Percentiles rank a stretch among this genome's conserved stretches.
phyloP scores from a whole-genome alignment of 2,113 vertebrate genomes.

The Antennarius striatus region DNA sequence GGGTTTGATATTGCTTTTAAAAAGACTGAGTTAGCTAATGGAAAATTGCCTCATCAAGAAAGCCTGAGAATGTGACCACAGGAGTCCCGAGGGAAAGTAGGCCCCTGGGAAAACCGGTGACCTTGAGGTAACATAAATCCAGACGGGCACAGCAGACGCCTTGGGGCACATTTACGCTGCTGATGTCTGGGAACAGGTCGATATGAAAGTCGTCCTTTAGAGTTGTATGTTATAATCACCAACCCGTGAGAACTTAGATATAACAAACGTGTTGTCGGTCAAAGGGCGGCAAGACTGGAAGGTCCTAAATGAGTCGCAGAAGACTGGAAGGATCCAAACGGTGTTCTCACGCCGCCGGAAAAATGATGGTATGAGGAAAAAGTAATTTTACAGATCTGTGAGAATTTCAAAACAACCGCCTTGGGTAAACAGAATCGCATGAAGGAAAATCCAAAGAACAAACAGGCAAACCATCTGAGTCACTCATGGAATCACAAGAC shows the following conservation, averaged over 20 bases:
- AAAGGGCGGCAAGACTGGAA: conserved; percentile 13
- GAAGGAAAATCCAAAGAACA: conserved; percentile 47
- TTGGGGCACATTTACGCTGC: conserved; percentile 37
- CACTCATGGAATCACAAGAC: conserved; percentile 69
- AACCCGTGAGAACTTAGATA: conserved; percentile 20
- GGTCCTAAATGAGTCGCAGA: neutral
- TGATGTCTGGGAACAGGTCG: conserved; percentile 56
- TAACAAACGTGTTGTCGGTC: conserved; percentile 7
- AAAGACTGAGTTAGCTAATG: conserved; percentile 41
- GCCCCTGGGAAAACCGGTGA: conserved; percentile 63
- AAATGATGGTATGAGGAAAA: no score
- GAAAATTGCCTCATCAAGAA: conserved; percentile 44
- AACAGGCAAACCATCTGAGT: conserved; percentile 52
- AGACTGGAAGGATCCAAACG: neutral
- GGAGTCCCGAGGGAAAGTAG: conserved; percentile 34
- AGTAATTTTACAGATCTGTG: neutral
- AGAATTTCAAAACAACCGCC: conserved; percentile 43
- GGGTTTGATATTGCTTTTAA: conserved; percentile 33
- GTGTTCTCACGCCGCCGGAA: no score
- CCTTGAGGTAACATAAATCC: conserved; percentile 42
- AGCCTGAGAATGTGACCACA: conserved; percentile 61
- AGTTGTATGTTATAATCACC: conserved; percentile 5
- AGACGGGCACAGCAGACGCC: conserved; percentile 41
- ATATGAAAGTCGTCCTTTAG: neutral
- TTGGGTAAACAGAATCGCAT: conserved; percentile 40